Base-by-base conservation (phyloP, 2,888 invertebrate genomes). In the Callyntrura guangdongensis region DNA sequence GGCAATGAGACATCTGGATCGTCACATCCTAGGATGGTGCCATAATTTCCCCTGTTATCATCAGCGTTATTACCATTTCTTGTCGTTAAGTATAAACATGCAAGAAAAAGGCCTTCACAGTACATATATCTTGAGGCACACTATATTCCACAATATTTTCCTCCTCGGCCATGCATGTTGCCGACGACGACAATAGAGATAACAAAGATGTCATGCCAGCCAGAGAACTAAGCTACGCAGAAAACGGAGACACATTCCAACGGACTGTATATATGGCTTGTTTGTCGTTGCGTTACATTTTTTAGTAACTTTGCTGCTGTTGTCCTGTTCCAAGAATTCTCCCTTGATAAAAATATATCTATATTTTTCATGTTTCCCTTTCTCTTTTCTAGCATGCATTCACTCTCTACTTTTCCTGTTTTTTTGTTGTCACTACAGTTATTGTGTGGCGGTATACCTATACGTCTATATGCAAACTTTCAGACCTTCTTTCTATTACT, bases 311-410 rank as follows among this genome's bases (percentile, higher is more conserved):
- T 74, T 83, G 83, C 49, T 83, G 47, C 14, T 74, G 85, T 53
- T 84, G 84, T 84, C 84, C 69, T 84, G 84, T 84, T 49, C 69
- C 56, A 27, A 56, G 69, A 14, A 53, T 69, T 67, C 47, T 74
- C 74, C 74, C 47, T 74, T 74, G 74, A 14, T 74, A 74, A 74
- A 47, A 47, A 20, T 74, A 74, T 49, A 49, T 74, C 47, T 14
- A 69, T 69, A 14, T 45, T 53, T 9, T 61, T 20, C 20, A 2
- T 61, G 17, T 25, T 61, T 45, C n/a, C 12, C 36, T 69, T 53
- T 22, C 49, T 69, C 49, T 22, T 86, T 22, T 22, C 82, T 45
- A n/a, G 20, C 45, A 72, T 45, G 36, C 22, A n/a, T 36, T 36
- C 49, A 79, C 27, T n/a, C 45, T 45, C 22, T 36, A 27, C 4